Percentiles rank a stretch among this genome's conserved stretches.
Evolutionary conservation across 2,888 invertebrate genomes (phyloP).

Genomic region (Xanthorhoe designata): DNA sequence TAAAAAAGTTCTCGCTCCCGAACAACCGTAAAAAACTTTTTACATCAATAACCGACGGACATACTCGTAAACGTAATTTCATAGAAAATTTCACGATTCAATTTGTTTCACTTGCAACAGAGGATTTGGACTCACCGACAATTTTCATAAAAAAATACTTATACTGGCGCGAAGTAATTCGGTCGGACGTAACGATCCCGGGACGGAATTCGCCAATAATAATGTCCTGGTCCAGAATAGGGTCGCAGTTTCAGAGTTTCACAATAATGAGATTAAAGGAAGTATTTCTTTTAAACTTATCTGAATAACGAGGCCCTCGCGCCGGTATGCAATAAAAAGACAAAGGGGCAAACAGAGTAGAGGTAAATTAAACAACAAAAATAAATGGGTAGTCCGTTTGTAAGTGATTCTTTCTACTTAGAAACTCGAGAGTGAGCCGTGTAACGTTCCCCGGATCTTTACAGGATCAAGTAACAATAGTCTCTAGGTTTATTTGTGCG

Average conservation of each 20-base stretch:
- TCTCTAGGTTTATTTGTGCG: conserved; percentile 33
- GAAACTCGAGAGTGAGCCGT: conserved; percentile 42
- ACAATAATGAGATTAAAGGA: conserved; percentile 66
- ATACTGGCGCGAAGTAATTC: conserved; percentile 51
- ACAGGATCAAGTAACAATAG: conserved; percentile 37
- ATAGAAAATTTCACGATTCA: conserved; percentile 48
- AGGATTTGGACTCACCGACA: conserved; percentile 43
- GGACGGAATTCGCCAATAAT: conserved; percentile 51
- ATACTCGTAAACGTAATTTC: conserved; percentile 48
- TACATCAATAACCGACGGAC: conserved; percentile 46
- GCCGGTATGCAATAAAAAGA: conserved; percentile 61
- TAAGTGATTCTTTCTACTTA: conserved; percentile 56
- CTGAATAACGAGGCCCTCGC: conserved; percentile 56
- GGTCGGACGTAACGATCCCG: conserved; percentile 47
- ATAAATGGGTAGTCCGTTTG: conserved; percentile 63
- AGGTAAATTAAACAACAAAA: conserved; percentile 70
- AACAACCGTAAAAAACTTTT: conserved; percentile 51
- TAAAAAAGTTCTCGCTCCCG: conserved; percentile 49
- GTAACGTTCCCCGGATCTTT: conserved; percentile 41
- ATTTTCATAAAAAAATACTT: conserved; percentile 54
- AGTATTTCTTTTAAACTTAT: conserved; percentile 66
- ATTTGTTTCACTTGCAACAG: conserved; percentile 48
- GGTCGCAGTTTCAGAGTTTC: conserved; percentile 52
- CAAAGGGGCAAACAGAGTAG: conserved; percentile 61
- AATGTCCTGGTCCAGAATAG: conserved; percentile 51